phyloP scores from a whole-genome alignment of 1,140 invertebrate genomes.

The Drosophila nasuta region DNA sequence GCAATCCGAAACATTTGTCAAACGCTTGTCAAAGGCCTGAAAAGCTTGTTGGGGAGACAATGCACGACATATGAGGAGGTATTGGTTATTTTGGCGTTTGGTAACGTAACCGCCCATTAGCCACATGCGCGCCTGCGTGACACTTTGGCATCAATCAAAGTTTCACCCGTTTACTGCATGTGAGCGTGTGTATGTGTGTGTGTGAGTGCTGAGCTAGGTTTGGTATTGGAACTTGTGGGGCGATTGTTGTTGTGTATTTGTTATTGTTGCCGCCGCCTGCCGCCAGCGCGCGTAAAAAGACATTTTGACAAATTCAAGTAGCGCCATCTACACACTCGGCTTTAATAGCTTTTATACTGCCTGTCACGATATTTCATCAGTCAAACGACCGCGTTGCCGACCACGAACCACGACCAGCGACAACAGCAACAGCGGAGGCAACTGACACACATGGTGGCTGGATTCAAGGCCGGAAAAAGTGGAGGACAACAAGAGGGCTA shows the following conservation, averaged over 20 bases:
- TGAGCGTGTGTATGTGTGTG: slow-evolving; percentile 10
- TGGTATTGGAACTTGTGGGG: slow-evolving; percentile 41
- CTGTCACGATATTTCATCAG: slow-evolving; percentile 85
- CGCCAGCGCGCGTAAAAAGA: slow-evolving; percentile 71
- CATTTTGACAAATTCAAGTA: slow-evolving; percentile 85
- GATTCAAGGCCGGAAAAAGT: slow-evolving; percentile 47
- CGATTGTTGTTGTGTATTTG: slow-evolving; percentile 28
- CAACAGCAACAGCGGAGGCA: slow-evolving; percentile 29
- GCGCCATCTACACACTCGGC: slow-evolving; percentile 80
- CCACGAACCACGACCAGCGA: slow-evolving; percentile 30
- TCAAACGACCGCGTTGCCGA: slow-evolving; percentile 53
- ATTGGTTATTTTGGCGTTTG: slow-evolving; percentile 7
- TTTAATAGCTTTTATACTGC: slow-evolving; percentile 83
- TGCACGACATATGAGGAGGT: slow-evolving; percentile 8
- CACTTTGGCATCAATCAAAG: slow-evolving; percentile 84
- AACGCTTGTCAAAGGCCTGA: slow-evolving; percentile 68
- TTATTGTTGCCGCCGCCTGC: slow-evolving; percentile 56
- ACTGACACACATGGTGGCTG: slow-evolving; percentile 61
- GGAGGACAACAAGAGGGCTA: slow-evolving; percentile 8
- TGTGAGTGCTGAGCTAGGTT: slow-evolving; percentile 13
- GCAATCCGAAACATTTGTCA: slow-evolving; percentile 77
- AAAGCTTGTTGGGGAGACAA: slow-evolving; percentile 48
- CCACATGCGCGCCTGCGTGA: slow-evolving; percentile 85
- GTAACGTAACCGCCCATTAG: slow-evolving; percentile 74
- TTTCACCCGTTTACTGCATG: slow-evolving; percentile 74